Evolutionary conservation across 2,888 invertebrate genomes (phyloP), one percentile per base, ranked within the genome.

Genomic region (Bursaphelenchus okinawaensis): DNA sequence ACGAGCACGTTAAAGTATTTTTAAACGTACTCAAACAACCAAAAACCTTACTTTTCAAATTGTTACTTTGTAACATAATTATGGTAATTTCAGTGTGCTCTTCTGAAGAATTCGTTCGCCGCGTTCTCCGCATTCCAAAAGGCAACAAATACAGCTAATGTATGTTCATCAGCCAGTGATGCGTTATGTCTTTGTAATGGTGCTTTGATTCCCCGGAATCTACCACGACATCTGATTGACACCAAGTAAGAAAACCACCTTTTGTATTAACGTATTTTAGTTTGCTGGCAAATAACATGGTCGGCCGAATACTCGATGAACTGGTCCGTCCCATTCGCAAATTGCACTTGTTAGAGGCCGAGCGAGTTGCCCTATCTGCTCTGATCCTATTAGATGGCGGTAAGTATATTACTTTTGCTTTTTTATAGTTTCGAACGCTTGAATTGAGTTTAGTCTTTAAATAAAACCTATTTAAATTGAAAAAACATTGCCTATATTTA

Each of bases 231-330:
- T 69, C 62, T 77, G 22, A 59, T 72, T 9, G 75, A 77, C 50
- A 77, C 78, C 8, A 76, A 79, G 76, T 79, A 63, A 69, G n/a
- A n/a, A n/a, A n/a, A n/a, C n/a, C n/a, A n/a, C n/a, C n/a, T 28
- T 22, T 26, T 24, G 23, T 26, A 26, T 67, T 40, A n/a, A n/a
- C n/a, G n/a, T n/a, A n/a, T 56, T 68, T 20, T 66, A 78, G 79
- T 23, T 52, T 79, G 58, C 65, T 80, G 50, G 70, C 78, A 20
- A 77, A 80, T 63, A 78, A 79, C 59, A 68, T 80, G 29, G 73
- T 76, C 9, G 74, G 74, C 12, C 67, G 78, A 20, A 72, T 80
- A 12, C 63, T 80, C 28, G 80, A 80, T 59, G 80, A 80, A 57
- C 51, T 80, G 29, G 74, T 80, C 24, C 22, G 54, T n/a, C 79